Conservation (phyloP, 1,140 invertebrate genomes). For the Zaprionus kolodkinae region DNA sequence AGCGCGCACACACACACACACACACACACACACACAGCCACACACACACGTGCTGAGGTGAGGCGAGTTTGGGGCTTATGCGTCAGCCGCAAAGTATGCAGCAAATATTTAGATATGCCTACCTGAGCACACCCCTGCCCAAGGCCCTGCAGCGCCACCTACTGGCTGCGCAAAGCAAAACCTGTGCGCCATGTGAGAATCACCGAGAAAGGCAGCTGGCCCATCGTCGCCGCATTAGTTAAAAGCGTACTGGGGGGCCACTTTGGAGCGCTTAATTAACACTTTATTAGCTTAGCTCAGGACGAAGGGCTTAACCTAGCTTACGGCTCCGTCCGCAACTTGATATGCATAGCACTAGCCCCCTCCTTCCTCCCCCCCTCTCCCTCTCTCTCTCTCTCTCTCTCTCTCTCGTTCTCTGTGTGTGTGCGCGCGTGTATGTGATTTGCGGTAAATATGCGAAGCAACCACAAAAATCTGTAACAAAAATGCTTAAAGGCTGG, state of each 20-base stretch:
- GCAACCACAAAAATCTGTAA: conserved; percentile 60
- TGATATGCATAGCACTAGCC: conserved; percentile 17
- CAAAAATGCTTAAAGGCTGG: conserved; percentile 65
- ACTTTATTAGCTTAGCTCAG: conserved; percentile 64
- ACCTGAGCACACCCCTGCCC: conserved; percentile 12
- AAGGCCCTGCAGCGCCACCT: background rate
- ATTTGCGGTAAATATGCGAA: conserved; percentile 59
- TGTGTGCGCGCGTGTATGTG: conserved; percentile 22
- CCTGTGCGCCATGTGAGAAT: conserved; percentile 20
- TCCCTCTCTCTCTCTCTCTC: background rate
- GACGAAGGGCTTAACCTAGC: conserved; percentile 56
- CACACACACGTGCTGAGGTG: conserved; percentile 26
- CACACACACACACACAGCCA: conserved; percentile 28
- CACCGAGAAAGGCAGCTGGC: conserved; percentile 5
- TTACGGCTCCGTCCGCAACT: conserved; percentile 36
- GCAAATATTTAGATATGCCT: conserved; percentile 69
- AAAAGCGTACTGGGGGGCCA: conserved; percentile 47
- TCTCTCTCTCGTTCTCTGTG: background rate
- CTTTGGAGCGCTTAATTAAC: conserved; percentile 68
- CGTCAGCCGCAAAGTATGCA: conserved; percentile 68
- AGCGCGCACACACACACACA: no score
- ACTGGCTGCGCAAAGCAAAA: background rate
- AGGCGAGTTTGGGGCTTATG: conserved; percentile 36
- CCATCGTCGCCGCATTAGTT: conserved; percentile 40
- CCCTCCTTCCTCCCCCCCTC: background rate